Evolutionary conservation across 30 jellyfish, hydroid and myxozoan genomes (phyloP).

Genomic region (Aurelia aurita complex sp. Pacific): DNA sequence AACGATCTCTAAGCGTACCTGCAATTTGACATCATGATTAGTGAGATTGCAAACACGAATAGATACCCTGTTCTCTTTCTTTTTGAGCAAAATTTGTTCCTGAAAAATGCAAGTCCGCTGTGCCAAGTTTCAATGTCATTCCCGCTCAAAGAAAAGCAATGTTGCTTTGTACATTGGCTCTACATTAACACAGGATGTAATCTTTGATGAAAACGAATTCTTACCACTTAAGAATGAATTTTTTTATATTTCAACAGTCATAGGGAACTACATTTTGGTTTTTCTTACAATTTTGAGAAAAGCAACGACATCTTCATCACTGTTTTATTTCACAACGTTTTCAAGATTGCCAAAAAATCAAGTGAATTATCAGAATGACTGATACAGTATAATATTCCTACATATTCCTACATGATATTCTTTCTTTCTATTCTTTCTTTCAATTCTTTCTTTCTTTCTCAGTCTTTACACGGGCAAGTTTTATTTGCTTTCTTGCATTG

Average conservation of each 20-base stretch:
- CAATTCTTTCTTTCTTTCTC: too few species aligned
- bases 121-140: constrained; percentile 43
- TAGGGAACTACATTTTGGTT: neutral
- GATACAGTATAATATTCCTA: neutral
- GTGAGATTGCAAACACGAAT: constrained; percentile 11
- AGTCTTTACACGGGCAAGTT: too few species aligned
- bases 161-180: neutral
- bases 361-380: neutral
- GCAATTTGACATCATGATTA: constrained; percentile 12
- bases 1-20: constrained; percentile 17
- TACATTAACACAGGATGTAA: constrained; percentile 11
- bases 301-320: constrained; percentile 14
- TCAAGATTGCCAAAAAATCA: neutral
- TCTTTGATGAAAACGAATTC: neutral
- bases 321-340: neutral
- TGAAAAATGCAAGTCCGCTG: constrained; percentile 18
- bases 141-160: constrained; percentile 11
- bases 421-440: too few species aligned
- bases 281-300: constrained; percentile 1
- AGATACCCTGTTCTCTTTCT: neutral
- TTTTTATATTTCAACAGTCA: constrained; percentile 7
- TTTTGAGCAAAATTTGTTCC: neutral
- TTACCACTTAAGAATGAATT: neutral
- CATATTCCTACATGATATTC: too few species aligned
- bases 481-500: too few species aligned